phyloP scores from a whole-genome alignment of 35 echinoderm and acorn worm genomes.

The Hemicentrotus pulcherrimus region DNA sequence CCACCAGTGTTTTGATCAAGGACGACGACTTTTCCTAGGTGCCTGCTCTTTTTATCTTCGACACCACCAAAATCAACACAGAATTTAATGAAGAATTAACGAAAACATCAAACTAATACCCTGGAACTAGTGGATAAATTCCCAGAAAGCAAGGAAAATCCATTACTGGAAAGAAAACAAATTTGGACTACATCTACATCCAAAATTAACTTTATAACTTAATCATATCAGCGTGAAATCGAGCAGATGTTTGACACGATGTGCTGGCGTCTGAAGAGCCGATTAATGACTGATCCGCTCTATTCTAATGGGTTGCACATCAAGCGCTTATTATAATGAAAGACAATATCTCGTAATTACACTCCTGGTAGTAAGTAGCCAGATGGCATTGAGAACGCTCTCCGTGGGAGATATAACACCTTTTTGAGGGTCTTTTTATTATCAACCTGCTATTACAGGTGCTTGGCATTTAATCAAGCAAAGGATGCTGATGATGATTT shows the following conservation, averaged over 20 bases:
- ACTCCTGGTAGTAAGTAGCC: background rate
- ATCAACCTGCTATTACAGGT: background rate
- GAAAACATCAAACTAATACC: too few relatives aligned
- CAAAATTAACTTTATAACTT: too few relatives aligned
- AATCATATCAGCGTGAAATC: background rate
- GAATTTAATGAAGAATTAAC: too few relatives aligned
- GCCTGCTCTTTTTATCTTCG: too few relatives aligned
- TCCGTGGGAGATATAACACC: background rate
- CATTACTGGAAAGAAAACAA: too few relatives aligned
- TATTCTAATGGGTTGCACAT: background rate
- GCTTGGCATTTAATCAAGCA: background rate
- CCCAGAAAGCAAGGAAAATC: too few relatives aligned
- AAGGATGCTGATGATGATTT: background rate
- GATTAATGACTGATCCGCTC: background rate
- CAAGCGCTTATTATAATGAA: background rate
- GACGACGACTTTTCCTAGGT: too few relatives aligned
- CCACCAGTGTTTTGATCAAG: too few relatives aligned
- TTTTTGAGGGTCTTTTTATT: background rate
- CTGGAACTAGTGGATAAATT: too few relatives aligned
- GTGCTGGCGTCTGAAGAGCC: background rate
- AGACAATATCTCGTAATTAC: background rate
- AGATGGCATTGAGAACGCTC: background rate
- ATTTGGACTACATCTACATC: too few relatives aligned
- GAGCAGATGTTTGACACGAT: background rate
- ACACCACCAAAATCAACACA: too few relatives aligned